These are phyloP conservation scores for Trochalopteron elliotii DNA, from an alignment of 2,113 vertebrate genomes.

Conservation along the genomic window DNA sequence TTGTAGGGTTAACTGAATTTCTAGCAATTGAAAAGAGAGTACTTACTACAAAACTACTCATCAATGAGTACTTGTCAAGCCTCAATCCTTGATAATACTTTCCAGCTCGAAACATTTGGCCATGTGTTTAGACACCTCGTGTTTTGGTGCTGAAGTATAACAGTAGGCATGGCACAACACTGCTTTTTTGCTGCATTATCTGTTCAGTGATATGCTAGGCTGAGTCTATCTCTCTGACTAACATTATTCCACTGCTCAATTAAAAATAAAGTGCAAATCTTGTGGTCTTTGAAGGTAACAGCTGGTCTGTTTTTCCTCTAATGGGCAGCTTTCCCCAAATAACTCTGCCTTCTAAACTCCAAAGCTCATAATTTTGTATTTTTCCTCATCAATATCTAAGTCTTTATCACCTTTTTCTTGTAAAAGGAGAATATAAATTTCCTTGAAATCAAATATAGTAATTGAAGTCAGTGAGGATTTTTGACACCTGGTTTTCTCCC, in stretches of 20 bases:
- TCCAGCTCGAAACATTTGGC: background rate
- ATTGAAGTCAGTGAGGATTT: background rate
- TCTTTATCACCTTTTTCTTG: background rate
- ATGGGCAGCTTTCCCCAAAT: background rate
- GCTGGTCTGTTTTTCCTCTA: background rate
- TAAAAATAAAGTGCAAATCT: background rate
- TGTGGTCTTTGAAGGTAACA: background rate
- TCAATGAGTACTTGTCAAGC: background rate
- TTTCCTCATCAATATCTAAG: background rate
- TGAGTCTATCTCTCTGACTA: background rate
- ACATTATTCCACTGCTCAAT: background rate
- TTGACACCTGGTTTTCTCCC: background rate
- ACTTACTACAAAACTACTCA: background rate
- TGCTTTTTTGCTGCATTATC: background rate
- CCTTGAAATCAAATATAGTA: background rate
- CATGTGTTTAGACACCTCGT: rapidly evolving
- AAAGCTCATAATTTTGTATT: background rate
- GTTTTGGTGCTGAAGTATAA: background rate
- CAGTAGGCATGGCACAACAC: background rate
- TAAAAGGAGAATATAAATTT: background rate
- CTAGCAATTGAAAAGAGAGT: background rate
- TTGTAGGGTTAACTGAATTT: background rate
- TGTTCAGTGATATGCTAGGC: background rate
- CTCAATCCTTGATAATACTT: background rate
- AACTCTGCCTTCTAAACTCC: background rate